phyloP scores from a whole-genome alignment of 2,113 vertebrate genomes.

The Cyanoramphus novaezelandiae region DNA sequence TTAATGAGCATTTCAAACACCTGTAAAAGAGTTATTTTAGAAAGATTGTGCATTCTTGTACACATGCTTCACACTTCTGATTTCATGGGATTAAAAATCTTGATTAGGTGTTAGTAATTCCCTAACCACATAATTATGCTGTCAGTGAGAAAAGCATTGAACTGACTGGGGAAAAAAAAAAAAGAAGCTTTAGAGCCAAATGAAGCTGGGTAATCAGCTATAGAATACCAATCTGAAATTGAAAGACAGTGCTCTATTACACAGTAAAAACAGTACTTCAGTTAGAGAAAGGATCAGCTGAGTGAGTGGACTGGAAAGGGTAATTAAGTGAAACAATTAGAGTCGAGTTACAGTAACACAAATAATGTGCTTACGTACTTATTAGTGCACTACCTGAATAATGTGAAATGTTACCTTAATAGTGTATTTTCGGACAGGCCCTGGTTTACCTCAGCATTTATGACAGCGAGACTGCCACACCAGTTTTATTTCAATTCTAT shows the following conservation, averaged over 20 bases:
- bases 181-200: neutral
- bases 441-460: neutral
- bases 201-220: neutral
- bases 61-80: neutral
- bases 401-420: neutral
- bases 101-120: neutral
- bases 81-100: neutral
- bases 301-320: neutral
- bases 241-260: neutral
- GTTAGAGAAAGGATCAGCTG: neutral
- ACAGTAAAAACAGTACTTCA: neutral
- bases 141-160: neutral
- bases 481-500: neutral
- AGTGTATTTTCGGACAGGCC: neutral
- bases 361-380: neutral
- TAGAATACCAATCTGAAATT: neutral
- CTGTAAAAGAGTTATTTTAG: conserved; percentile 67
- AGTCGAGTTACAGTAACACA: neutral
- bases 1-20: conserved; percentile 94
- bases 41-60: neutral
- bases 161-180: neutral
- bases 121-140: neutral
- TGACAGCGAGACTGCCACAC: neutral
- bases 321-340: neutral
- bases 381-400: neutral